Percentiles rank a stretch among this genome's conserved stretches.
phyloP scores from a whole-genome alignment of 2,113 vertebrate species.

The Vireo altiloquus region DNA sequence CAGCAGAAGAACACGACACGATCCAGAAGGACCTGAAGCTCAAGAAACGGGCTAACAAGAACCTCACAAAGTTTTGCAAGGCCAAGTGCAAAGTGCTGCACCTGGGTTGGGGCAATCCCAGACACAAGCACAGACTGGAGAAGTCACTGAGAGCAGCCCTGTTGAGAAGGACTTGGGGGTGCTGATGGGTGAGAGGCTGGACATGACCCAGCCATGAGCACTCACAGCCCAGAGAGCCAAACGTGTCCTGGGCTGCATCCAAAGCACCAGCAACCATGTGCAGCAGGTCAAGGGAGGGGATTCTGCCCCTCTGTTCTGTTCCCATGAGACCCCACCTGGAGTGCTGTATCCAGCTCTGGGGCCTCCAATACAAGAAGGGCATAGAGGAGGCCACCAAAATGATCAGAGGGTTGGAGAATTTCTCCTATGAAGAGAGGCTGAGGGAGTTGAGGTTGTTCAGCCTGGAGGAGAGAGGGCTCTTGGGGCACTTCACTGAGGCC shows the following conservation, averaged over 20 bases:
- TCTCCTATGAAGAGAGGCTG: neutral
- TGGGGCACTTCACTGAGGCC: neutral
- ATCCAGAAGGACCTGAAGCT: neutral
- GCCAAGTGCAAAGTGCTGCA: neutral
- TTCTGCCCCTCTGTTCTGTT: neutral
- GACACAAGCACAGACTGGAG: neutral
- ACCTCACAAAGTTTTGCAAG: neutral
- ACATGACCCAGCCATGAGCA: neutral
- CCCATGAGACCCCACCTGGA: neutral
- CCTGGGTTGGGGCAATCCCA: neutral
- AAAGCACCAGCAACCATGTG: neutral
- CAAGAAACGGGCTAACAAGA: neutral
- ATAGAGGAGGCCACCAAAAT: fast-evolving
- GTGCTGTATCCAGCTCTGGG: neutral
- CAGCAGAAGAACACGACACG: neutral
- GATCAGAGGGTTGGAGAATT: neutral
- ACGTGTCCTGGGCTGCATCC: neutral
- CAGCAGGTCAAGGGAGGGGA: neutral
- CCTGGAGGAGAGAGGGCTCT: neutral
- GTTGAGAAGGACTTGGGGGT: neutral
- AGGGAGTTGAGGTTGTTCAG: neutral
- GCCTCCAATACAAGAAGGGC: neutral
- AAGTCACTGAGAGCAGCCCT: neutral
- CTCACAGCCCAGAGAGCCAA: neutral
- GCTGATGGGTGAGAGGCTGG: neutral